Evolutionary conservation across 2,113 vertebrate genomes (phyloP), one percentile per base, ranked within the genome.

Genomic region (Empidonax alnorum): DNA sequence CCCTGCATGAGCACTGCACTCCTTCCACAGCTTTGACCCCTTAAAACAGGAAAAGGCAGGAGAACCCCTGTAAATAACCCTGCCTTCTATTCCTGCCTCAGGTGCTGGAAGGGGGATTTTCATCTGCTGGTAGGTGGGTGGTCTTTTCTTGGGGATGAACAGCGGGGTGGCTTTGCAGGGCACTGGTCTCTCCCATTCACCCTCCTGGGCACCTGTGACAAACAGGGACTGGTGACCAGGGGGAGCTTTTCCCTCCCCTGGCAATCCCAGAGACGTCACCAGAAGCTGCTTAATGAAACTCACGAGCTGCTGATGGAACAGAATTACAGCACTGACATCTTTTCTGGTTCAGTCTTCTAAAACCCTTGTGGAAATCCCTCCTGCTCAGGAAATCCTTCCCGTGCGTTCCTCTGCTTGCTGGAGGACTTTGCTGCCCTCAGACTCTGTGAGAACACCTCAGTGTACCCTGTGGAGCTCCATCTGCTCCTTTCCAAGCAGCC

Each of bases 391-490:
- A 62, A 28, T 24, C 52, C 37, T 35, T 44, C 10, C 7, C 23
- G 2, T 12, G 4, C 3, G 17, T 30, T 11, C 4, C 23, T 12
- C 19, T 58, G n/a, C 2, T 1, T 27, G 46, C 71, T 19, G 17
- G 3, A 28, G 39, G 35, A 28, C 12, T 39, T 76, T 13, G 33
- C 79, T 82, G 71, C 59, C 47, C 49, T 53, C 15, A 9, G 39
- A 56, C 62, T 67, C 55, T 33, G 1, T 15, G 58, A 2, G 0
- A 62, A 39, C 52, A 28, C 39, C 33, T 41, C 0, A 0, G 35
- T 3, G 1, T 3, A 6, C 31, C 75, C 61, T 42, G 6, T 21
- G 42, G 23, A 47, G 47, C 23, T 20, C 59, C 24, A 25, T n/a
- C 37, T 8, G 10, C 35, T 35, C 15, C 16, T 19, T 35, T 35